Base-by-base conservation (phyloP, 2,113 vertebrate genomes). In the Callipepla squamata region DNA sequence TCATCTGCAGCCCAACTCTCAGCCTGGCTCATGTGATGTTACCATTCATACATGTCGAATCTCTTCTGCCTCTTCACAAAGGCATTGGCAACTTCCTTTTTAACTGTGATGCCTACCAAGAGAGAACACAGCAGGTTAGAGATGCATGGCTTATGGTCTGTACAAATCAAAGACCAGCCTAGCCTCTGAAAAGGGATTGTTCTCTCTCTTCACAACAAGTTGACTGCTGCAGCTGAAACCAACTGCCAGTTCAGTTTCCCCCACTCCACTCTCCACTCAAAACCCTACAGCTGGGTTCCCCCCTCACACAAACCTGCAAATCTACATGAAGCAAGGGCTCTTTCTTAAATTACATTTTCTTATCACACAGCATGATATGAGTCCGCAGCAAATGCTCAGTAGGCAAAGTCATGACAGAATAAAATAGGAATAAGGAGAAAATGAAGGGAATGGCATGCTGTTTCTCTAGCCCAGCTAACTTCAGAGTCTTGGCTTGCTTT, bases 51-150 rank as follows among this genome's bases (percentile, higher is more conserved):
- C 4, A 84, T 48, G 40, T 67, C 96, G 57, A 84, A 89, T 40
- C 97, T 96, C 69, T 96, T 96, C 82, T 89, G 92, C 70, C 97
- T 96, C 83, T 95, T 97, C 79, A 97, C 79, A 81, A 97, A 97
- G 69, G 93, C 48, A 59, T 90, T 93, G 45, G 97, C 97, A 65
- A 80, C 92, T 85, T 97, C 93, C 44, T 87, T 95, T 42, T 85
- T 72, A 58, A 97, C 93, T 53, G 77, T 96, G 78, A 97, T 90
- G 51, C 81, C 97, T 97, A 45, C n/a, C 58, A 57, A 84, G 67
- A 86, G 62, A 91, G 21, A 63, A 25, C 20, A 69, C 51, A 83
- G n/a, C 11, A 20, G 26, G 45, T 90, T 65, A 87, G 59, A 85
- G 73, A 32, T 42, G 8, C 13, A 78, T 17, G 4, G 6, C 28